phyloP scores from a whole-genome alignment of 2,113 vertebrate genomes.

The Prunella himalayana region DNA sequence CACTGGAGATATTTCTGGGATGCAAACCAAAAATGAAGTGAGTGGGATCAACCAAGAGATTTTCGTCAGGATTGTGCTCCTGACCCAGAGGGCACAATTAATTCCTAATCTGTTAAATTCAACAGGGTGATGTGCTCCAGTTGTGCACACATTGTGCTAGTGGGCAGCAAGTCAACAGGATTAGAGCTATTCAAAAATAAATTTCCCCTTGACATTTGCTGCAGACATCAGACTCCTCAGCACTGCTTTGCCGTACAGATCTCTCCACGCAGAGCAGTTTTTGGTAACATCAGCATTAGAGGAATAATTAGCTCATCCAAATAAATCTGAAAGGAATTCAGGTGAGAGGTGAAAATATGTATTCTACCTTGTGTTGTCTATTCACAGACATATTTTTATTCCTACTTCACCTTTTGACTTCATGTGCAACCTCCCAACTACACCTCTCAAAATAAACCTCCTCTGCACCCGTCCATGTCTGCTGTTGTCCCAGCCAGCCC shows the following conservation, averaged over 20 bases:
- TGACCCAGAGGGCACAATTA: background rate
- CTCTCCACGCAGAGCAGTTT: background rate
- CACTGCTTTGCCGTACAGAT: background rate
- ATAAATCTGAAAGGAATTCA: background rate
- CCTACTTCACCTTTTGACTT: background rate
- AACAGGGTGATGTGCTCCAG: rapidly evolving
- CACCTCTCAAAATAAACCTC: background rate
- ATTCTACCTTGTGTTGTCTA: background rate
- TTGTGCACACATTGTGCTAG: background rate
- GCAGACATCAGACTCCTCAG: background rate
- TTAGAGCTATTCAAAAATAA: background rate
- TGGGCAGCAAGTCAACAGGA: background rate
- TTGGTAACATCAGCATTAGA: background rate
- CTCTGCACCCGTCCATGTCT: background rate
- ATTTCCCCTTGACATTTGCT: background rate
- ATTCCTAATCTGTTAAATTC: background rate
- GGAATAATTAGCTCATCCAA: background rate
- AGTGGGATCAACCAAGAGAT: background rate
- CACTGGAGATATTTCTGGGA: background rate
- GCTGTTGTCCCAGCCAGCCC: background rate
- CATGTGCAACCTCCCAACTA: background rate
- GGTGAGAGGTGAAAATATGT: background rate
- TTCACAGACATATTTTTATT: background rate
- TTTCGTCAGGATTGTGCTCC: background rate
- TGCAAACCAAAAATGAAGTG: background rate